A percentile compares a stretch with the other conserved stretches of the same genome.
phyloP scores from a whole-genome alignment of 2,888 invertebrate species.

The Cerastoderma edule region DNA sequence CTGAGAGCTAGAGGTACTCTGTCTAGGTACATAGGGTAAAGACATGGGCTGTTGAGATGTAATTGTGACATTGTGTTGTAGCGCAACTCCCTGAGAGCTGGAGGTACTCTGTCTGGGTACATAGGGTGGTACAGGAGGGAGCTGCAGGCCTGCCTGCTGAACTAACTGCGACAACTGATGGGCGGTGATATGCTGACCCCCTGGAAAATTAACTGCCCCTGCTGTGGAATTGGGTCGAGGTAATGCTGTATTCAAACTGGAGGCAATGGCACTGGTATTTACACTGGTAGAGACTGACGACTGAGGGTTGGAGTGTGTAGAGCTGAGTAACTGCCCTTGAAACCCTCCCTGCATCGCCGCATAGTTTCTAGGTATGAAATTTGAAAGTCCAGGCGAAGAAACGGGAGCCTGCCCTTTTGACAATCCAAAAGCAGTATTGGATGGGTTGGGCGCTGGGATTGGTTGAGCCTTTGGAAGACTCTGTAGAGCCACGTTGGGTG shows the following conservation, averaged over 20 bases:
- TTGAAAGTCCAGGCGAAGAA: neutral
- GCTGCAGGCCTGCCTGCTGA: slow-evolving; percentile 46
- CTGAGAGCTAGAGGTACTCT: neutral
- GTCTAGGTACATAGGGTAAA: neutral
- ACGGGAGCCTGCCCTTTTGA: neutral
- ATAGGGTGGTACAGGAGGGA: slow-evolving; percentile 50
- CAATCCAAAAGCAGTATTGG: neutral
- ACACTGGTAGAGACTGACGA: slow-evolving; percentile 16
- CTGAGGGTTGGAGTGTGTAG: slow-evolving; percentile 11
- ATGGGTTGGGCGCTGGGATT: neutral
- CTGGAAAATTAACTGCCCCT: slow-evolving; percentile 33
- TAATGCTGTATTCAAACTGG: neutral
- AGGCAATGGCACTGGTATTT: slow-evolving; percentile 30
- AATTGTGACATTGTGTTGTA: neutral
- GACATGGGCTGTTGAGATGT: neutral
- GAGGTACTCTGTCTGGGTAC: slow-evolving; percentile 33
- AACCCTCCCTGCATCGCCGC: slow-evolving; percentile 46
- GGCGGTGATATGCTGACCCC: slow-evolving; percentile 43
- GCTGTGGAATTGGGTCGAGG: slow-evolving; percentile 12
- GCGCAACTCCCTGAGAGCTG: neutral
- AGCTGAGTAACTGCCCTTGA: slow-evolving; percentile 33
- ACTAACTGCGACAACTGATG: slow-evolving; percentile 51
- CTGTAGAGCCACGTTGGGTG: slow-evolving; percentile 50
- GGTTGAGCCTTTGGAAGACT: neutral
- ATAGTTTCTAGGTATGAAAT: slow-evolving; percentile 35